A percentile compares a stretch with the other conserved stretches of the same genome.
Conservation (phyloP, 2,888 invertebrate genomes). For the Thera britannica region DNA sequence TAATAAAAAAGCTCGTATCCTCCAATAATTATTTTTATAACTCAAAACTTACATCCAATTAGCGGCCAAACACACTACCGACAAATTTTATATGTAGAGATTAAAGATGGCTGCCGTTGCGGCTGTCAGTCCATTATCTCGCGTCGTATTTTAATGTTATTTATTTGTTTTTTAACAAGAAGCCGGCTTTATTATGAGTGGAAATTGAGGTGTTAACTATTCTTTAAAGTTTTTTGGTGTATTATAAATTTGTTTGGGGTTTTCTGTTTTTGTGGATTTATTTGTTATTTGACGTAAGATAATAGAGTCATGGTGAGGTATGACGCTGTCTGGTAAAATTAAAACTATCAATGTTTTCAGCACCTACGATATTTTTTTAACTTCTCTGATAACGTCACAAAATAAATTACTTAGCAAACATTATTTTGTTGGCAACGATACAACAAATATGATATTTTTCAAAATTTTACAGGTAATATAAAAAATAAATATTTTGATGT, state of each 20-base stretch:
- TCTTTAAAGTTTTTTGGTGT: slow-evolving; percentile 21
- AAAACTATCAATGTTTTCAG: slow-evolving; percentile 1
- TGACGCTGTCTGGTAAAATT: neutral
- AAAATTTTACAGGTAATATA: no score
- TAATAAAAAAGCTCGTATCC: slow-evolving; percentile 1
- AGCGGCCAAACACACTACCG: slow-evolving; percentile 48
- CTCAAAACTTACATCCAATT: slow-evolving; percentile 54
- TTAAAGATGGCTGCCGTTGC: slow-evolving; percentile 55
- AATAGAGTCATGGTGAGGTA: slow-evolving; percentile 2
- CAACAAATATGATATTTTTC: no score
- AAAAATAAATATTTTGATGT: no score
- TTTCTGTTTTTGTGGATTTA: slow-evolving; percentile 16
- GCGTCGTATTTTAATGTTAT: slow-evolving; percentile 63
- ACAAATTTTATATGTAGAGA: slow-evolving; percentile 58
- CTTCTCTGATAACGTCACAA: no score
- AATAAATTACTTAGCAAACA: no score
- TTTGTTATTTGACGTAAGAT: slow-evolving; percentile 17
- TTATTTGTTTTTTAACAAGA: slow-evolving; percentile 61
- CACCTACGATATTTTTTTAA: no score
- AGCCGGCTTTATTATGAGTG: slow-evolving; percentile 59
- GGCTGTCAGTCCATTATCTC: slow-evolving; percentile 63
- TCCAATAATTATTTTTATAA: slow-evolving; percentile 21
- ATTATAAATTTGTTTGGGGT: slow-evolving; percentile 13
- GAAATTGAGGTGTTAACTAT: slow-evolving; percentile 64
- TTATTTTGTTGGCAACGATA: no score